A percentile compares a stretch with the other conserved stretches of the same genome.
phyloP scores from a whole-genome alignment of 2,888 invertebrate genomes.

The Eilema caniola region DNA sequence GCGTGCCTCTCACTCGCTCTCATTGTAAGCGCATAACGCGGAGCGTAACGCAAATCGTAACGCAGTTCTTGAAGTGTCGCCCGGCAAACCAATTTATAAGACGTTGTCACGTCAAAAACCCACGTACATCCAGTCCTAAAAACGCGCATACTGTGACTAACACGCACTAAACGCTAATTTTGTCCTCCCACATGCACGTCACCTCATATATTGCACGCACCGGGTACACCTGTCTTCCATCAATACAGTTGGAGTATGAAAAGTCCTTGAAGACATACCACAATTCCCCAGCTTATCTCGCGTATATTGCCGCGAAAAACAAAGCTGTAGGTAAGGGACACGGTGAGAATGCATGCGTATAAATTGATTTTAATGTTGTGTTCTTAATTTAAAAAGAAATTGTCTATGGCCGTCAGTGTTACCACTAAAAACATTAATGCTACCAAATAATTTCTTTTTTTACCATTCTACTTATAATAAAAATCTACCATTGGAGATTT shows the following conservation, averaged over 20 bases:
- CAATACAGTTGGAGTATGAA: conserved; percentile 93
- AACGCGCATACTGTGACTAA: conserved; percentile 72
- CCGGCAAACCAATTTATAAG: no score
- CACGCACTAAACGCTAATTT: conserved; percentile 71
- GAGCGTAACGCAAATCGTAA: no score
- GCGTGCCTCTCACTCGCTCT: no score
- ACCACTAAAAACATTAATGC: not conserved
- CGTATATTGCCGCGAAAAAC: conserved; percentile 97
- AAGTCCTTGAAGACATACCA: conserved; percentile 97
- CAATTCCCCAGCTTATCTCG: conserved; percentile 97
- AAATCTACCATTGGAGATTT: not conserved
- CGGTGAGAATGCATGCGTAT: conserved; percentile 45
- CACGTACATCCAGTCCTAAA: conserved; percentile 34
- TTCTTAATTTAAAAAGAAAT: conserved; percentile 1
- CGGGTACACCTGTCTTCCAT: conserved; percentile 48
- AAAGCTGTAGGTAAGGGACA: conserved; percentile 91
- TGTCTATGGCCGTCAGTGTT: conserved; percentile 1
- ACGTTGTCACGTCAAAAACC: no score
- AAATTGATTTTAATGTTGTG: conserved; percentile 22
- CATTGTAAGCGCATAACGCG: no score
- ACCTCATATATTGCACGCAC: conserved; percentile 71
- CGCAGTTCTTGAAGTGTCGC: no score
- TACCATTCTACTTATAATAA: no score
- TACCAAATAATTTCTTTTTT: not conserved
- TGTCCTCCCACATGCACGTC: conserved; percentile 77